Evolutionary conservation across 2,888 invertebrate species (phyloP), one percentile per base, ranked within the genome.

Genomic region (Cylloceria caligata): DNA sequence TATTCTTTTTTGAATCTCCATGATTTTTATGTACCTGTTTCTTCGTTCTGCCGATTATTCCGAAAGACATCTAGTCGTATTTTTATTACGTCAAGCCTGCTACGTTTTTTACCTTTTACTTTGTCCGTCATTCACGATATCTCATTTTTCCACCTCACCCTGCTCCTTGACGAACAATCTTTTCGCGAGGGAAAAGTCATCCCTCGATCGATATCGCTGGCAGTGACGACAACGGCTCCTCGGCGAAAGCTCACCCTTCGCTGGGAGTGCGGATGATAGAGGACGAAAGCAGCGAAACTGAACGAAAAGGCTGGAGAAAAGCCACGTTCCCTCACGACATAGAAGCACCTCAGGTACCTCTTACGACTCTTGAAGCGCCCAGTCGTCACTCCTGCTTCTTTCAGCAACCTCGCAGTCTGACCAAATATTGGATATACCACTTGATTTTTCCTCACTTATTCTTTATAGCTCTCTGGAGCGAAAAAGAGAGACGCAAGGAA

Each of bases 371-470:
- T 16, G 45, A 36, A 52, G 52, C 19, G 55, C 34, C 60, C 30
- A 57, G 76, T 76, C 57, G 52, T 47, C 77, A 49, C 62, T 73
- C 60, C 9, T 39, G 21, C 16, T n/a, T 30, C 47, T 16, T 19
- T 52, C 52, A 39, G 21, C 21, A 27, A 49, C 39, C 30, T 9
- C 21, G 52, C 30, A 39, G 74, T 57, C 80, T 77, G 81, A 73
- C 74, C 83, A 80, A 78, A 83, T 81, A 83, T 85, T 81, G 75
- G 81, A 81, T 73, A 55, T 74, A 81, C 75, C 62, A 78, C 83
- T 81, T 71, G 64, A 55, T 72, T 68, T 62, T n/a, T 5, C 47
- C 45, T 71, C 62, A 1, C 47, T 60, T 13, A 39, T 30, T 52
- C 19, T 49, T 57, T 24, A 34, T 36, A 13, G n/a, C n/a, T 5